phyloP scores from a whole-genome alignment of 2,888 invertebrate species.

The Pammene fasciana region DNA sequence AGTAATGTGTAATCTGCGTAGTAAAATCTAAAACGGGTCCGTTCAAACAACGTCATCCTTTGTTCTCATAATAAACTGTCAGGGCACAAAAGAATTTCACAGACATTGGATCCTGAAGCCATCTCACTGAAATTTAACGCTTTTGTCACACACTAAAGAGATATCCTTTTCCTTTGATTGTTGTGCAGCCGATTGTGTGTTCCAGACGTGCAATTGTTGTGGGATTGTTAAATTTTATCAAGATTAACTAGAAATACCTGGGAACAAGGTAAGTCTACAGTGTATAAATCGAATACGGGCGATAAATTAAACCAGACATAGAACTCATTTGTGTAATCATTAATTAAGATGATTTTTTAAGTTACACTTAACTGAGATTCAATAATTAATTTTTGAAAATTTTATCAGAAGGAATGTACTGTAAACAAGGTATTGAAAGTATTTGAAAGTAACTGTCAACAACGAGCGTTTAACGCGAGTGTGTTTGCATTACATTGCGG shows the following conservation, averaged over 20 bases:
- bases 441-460: too few relatives aligned
- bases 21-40: conserved; percentile 72
- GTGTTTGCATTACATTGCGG: too few relatives aligned
- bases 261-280: too few relatives aligned
- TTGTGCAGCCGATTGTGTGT: conserved; percentile 40
- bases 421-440: too few relatives aligned
- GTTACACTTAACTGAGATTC: too few relatives aligned
- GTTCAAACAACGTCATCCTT: conserved; percentile 71
- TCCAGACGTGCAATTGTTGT: conserved; percentile 46
- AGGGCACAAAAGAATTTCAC: conserved; percentile 74
- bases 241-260: not conserved
- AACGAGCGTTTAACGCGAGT: too few relatives aligned
- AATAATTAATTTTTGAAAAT: too few relatives aligned
- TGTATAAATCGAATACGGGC: too few relatives aligned
- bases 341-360: too few relatives aligned
- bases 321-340: too few relatives aligned
- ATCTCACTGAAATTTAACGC: conserved; percentile 66
- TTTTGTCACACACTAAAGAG: conserved; percentile 57
- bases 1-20: conserved; percentile 72
- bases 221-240: not conserved
- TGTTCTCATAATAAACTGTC: conserved; percentile 78
- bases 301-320: too few relatives aligned
- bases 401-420: too few relatives aligned
- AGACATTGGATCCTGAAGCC: conserved; percentile 63
- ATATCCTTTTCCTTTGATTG: conserved; percentile 40